Percentiles rank a stretch among this genome's conserved stretches.
phyloP scores from a whole-genome alignment of 1,140 invertebrate species.

The Drepana arcuata region DNA sequence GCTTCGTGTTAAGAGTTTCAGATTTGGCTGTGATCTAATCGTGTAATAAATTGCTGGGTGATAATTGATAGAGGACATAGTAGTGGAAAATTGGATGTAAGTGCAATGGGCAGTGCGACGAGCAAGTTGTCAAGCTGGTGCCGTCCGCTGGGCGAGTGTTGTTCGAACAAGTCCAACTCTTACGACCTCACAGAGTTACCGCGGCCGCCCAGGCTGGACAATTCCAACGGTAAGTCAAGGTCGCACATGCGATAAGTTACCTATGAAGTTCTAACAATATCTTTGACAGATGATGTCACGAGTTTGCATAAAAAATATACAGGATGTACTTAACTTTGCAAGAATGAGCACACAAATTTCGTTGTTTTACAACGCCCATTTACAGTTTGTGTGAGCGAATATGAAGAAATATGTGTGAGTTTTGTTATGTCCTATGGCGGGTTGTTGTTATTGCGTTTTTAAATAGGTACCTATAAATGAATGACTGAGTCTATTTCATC shows the following conservation, averaged over 20 bases:
- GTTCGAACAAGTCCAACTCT: constrained; percentile 26
- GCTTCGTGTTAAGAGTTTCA: constrained; percentile 14
- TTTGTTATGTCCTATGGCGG: too few relatives aligned
- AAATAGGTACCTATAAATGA: too few relatives aligned
- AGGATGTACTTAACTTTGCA: too few relatives aligned
- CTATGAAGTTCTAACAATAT: too few relatives aligned
- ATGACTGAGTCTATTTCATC: too few relatives aligned
- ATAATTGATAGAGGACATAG: neutral
- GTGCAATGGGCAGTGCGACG: constrained; percentile 40
- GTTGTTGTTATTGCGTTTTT: too few relatives aligned
- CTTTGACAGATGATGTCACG: neutral
- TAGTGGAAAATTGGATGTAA: neutral
- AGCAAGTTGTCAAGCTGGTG: constrained; percentile 38
- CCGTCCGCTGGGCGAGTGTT: constrained; percentile 28
- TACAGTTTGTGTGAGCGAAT: too few relatives aligned
- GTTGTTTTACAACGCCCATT: too few relatives aligned
- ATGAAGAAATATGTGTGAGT: too few relatives aligned
- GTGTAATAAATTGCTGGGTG: constrained; percentile 26
- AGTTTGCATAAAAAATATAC: too few relatives aligned
- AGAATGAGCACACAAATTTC: too few relatives aligned
- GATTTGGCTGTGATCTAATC: constrained; percentile 38
- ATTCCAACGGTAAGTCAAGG: constrained; percentile 34
- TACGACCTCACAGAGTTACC: constrained; percentile 51
- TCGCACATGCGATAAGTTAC: constrained; percentile 1
- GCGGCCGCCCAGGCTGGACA: constrained; percentile 36